Evolutionary conservation across 1,140 invertebrate genomes (phyloP), one percentile per base, ranked within the genome.

Genomic region (Hyles vespertilio): DNA sequence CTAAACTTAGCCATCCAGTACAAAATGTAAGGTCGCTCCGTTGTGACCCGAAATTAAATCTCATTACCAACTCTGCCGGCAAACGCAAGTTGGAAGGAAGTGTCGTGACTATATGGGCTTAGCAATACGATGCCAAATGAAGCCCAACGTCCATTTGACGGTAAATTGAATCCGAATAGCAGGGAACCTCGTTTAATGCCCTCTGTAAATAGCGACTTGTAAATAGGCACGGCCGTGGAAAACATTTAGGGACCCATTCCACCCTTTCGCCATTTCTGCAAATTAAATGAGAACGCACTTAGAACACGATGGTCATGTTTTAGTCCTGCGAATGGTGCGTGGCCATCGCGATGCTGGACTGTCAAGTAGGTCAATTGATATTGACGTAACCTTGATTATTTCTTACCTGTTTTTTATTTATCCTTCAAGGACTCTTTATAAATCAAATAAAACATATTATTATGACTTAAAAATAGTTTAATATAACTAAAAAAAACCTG

Each of bases 141-240:
- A 69, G 70, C 76, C 70, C 72, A 75, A 74, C 70, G 78, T 80
- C 75, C 81, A 78, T 79, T 85, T 79, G 76, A 80, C 76, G 80
- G 75, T 78, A 79, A 87, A 87, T 85, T 83, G 79, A 87, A 87
- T 83, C 69, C 73, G 71, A 84, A 87, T 83, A 68, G 78, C 71
- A 12, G 56, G 62, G 72, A 79, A 77, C 77, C 76, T 74, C 77
- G 81, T 81, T 81, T 78, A 79, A 75, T 61, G 65, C 68, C 69
- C 69, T 69, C 62, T 69, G 77, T 76, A 82, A 85, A 86, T 79
- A 83, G 75, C 62, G 70, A 77, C 71, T 81, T 80, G 82, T 81
- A 84, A 84, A 81, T 81, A 65, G 63, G 56, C 51, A 52, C 54
- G 74, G 79, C 74, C 74, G 82, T 79, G 74, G 72, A 85, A 84